Evolutionary conservation across 2,797 vertebrate species (phyloP).

Genomic region (Betta splendens): DNA sequence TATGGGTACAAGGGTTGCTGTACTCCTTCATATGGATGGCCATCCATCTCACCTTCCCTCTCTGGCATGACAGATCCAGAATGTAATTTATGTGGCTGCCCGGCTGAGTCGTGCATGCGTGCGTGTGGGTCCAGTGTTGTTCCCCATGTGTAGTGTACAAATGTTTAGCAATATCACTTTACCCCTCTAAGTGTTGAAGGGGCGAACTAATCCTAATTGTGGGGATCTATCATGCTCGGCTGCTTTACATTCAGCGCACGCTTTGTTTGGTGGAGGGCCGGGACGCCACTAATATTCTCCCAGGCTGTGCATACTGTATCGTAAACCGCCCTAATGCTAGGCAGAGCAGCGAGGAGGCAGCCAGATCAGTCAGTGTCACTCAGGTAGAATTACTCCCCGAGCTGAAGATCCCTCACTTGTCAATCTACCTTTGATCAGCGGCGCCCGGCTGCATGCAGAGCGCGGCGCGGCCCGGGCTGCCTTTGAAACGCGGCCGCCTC

Average conservation of each 20-base stretch:
- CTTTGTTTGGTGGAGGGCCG: slow-evolving; percentile 27
- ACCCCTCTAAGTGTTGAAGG: slow-evolving; percentile 42
- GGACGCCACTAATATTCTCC: slow-evolving; percentile 36
- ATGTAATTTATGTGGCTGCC: slow-evolving; percentile 59
- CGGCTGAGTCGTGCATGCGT: slow-evolving; percentile 33
- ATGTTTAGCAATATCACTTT: slow-evolving; percentile 49
- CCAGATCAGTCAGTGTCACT: slow-evolving; percentile 70
- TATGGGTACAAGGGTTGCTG: slow-evolving; percentile 55
- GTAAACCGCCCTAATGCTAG: slow-evolving; percentile 52
- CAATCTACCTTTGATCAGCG: slow-evolving; percentile 61
- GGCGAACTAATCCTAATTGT: slow-evolving; percentile 26
- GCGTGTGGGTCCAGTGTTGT: slow-evolving; percentile 11
- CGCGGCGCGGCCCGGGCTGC: not conserved
- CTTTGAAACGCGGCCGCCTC: slow-evolving; percentile 49
- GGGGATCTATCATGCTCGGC: slow-evolving; percentile 35
- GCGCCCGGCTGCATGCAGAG: slow-evolving; percentile 59
- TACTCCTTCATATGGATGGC: slow-evolving; percentile 47
- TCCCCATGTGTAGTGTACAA: slow-evolving; percentile 31
- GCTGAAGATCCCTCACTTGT: slow-evolving; percentile 63
- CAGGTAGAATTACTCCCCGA: slow-evolving; percentile 63
- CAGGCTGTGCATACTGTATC: slow-evolving; percentile 45
- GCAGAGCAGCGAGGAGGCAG: slow-evolving; percentile 52
- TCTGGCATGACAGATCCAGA: slow-evolving; percentile 66
- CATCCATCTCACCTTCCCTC: slow-evolving; percentile 61
- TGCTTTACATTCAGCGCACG: slow-evolving; percentile 53